Evolutionary conservation across 2,113 vertebrate species (phyloP).

Genomic region (Motacilla alba): DNA sequence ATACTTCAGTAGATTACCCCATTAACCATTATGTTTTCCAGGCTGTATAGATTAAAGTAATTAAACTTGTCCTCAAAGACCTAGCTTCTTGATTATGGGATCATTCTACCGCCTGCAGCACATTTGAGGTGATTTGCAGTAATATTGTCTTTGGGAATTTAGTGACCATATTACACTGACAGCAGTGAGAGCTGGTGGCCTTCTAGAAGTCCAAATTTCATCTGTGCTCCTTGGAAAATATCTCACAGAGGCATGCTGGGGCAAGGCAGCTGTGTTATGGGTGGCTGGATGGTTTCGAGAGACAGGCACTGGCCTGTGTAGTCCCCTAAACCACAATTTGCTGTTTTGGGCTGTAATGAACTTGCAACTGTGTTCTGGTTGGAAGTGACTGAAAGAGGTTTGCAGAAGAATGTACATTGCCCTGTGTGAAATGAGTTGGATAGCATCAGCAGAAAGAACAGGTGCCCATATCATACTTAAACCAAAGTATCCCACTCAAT

Average conservation of each 20-base stretch:
- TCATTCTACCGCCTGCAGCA: slow-evolving; percentile 62
- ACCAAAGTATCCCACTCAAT: not conserved
- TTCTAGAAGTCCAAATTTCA: not conserved
- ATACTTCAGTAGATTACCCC: slow-evolving; percentile 63
- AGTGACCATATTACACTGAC: slow-evolving; percentile 51
- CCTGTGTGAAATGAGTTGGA: not conserved
- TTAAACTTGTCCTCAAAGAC: slow-evolving; percentile 69
- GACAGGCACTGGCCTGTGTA: not conserved
- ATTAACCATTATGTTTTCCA: slow-evolving; percentile 74
- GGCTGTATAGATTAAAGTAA: slow-evolving; percentile 70
- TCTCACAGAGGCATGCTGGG: not conserved
- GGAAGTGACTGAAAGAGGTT: not conserved
- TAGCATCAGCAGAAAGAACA: not conserved
- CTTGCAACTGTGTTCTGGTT: not conserved
- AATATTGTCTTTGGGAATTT: slow-evolving; percentile 68
- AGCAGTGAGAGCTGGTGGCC: slow-evolving; percentile 21
- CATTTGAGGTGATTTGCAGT: slow-evolving; percentile 69
- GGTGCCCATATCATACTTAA: not conserved
- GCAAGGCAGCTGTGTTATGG: not conserved
- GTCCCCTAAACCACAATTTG: not conserved
- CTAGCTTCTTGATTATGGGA: slow-evolving; percentile 60
- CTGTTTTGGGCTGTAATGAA: not conserved
- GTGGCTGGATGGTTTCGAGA: not conserved
- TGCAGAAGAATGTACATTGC: not conserved
- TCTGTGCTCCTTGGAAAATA: not conserved